Conservation (phyloP, 1,140 invertebrate species). For the Melitaea cinxia region DNA sequence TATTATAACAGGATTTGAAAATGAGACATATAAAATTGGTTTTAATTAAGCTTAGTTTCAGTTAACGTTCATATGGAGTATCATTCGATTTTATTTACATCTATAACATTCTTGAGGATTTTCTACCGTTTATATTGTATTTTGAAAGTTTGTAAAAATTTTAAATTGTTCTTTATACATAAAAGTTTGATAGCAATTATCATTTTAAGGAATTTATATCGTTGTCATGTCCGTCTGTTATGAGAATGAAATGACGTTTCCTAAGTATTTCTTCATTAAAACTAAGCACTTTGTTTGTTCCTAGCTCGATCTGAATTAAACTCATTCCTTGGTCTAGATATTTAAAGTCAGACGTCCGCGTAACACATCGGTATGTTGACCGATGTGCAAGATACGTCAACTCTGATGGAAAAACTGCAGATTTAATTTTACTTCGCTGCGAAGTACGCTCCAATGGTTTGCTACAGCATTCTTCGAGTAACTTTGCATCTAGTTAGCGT, state of each 20-base stretch:
- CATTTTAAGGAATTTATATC: neutral
- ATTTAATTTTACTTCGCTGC: slow-evolving; percentile 35
- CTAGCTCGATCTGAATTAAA: slow-evolving; percentile 25
- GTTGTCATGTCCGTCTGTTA: neutral
- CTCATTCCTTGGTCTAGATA: slow-evolving; percentile 21
- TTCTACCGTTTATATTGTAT: neutral
- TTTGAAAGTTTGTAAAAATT: neutral
- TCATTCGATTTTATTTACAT: neutral
- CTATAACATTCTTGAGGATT: neutral
- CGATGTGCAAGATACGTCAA: slow-evolving; percentile 28
- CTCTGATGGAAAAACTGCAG: slow-evolving; percentile 38
- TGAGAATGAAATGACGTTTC: neutral
- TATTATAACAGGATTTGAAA: neutral
- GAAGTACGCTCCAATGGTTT: slow-evolving; percentile 29
- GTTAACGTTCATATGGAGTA: neutral
- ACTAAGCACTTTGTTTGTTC: slow-evolving; percentile 37
- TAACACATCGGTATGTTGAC: slow-evolving; percentile 30
- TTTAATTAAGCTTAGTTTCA: neutral
- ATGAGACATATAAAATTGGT: neutral
- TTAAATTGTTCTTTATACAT: neutral
- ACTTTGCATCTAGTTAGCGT: slow-evolving; percentile 7
- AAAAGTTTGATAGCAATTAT: neutral
- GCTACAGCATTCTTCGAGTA: slow-evolving; percentile 5
- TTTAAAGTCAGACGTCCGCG: slow-evolving; percentile 18
- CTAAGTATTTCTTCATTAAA: slow-evolving; percentile 43